Conservation (phyloP, 2,113 vertebrate genomes). For the Nyctibius bracteatus region DNA sequence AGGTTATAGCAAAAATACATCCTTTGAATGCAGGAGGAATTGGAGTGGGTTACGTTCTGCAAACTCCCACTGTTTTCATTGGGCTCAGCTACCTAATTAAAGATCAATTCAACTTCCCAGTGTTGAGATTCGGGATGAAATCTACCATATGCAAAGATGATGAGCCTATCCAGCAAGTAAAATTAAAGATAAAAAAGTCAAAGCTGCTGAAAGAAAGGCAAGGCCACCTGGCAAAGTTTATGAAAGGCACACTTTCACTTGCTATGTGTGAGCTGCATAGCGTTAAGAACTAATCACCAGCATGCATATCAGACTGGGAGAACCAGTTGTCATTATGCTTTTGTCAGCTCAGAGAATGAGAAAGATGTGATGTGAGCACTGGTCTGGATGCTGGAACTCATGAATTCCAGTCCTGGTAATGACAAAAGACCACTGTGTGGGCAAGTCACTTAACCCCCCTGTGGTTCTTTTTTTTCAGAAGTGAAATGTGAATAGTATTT, state of each 20-base stretch:
- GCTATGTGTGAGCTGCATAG: background rate
- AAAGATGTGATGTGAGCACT: background rate
- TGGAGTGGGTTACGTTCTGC: background rate
- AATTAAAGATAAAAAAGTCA: background rate
- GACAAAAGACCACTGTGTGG: background rate
- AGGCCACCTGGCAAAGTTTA: background rate
- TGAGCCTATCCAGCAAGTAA: slow-evolving; percentile 17
- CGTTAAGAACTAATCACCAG: background rate
- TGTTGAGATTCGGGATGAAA: slow-evolving; percentile 31
- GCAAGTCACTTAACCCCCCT: slow-evolving; percentile 12
- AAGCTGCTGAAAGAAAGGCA: background rate
- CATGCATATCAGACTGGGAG: background rate
- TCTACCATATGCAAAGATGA: slow-evolving; percentile 27
- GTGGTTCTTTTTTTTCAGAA: background rate
- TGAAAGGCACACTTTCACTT: background rate
- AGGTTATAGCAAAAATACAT: background rate
- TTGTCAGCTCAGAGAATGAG: background rate
- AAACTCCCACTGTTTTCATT: background rate
- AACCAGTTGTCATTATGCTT: slow-evolving; percentile 29
- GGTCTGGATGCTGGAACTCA: background rate
- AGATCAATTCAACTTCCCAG: slow-evolving; percentile 7
- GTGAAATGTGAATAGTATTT: slow-evolving; percentile 22
- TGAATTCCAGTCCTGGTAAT: background rate
- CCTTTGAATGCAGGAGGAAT: background rate
- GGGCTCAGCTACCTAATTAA: slow-evolving; percentile 15